Base-by-base conservation (phyloP, 1,140 invertebrate species). In the Potamilus streckersoni region DNA sequence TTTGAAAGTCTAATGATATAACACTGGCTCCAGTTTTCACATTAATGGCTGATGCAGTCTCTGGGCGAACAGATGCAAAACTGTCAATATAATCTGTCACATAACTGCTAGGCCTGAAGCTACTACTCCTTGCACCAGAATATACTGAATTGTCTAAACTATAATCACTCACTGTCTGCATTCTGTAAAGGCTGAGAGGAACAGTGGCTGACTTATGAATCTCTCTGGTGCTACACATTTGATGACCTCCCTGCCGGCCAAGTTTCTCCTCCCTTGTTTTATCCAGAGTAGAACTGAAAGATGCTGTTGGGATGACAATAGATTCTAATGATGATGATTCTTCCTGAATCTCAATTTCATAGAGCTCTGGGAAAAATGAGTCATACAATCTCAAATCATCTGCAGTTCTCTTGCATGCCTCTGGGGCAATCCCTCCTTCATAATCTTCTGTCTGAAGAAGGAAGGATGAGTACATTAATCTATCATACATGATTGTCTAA, bases 351-450 rank as follows among this genome's bases (percentile, higher is more conserved):
- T 88, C 84, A 78, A 86, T 83, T 64, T 88, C 84, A 76, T 83
- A 83, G 16, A 88, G 65, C 76, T 89, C 88, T 20, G 87, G 86
- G 70, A 89, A 89, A 79, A 87, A 89, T 38, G 75, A 79, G 38
- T 85, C 82, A 78, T 89, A 89, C 82, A 84, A 84, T 56, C 76
- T 77, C 19, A 89, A 73, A 69, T 89, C 88, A 31, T 87, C 84
- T 14, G 81, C 61, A 58, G 83, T 79, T 67, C 88, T 82, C 56
- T 76, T 81, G 67, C 76, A 82, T 19, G 82, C 71, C n/a, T 82
- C 78, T 62, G 84, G 84, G 15, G 76, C 76, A 2, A 72, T 78
- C 58, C 83, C 83, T 8, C 62, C 78, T 56, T 80, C 68, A 49
- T 88, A 85, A 72, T 86, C 85, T 55, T 85, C 83, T 59, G 71